Evolutionary conservation across 2,113 vertebrate species (phyloP).

Genomic region (Struthio camelus): DNA sequence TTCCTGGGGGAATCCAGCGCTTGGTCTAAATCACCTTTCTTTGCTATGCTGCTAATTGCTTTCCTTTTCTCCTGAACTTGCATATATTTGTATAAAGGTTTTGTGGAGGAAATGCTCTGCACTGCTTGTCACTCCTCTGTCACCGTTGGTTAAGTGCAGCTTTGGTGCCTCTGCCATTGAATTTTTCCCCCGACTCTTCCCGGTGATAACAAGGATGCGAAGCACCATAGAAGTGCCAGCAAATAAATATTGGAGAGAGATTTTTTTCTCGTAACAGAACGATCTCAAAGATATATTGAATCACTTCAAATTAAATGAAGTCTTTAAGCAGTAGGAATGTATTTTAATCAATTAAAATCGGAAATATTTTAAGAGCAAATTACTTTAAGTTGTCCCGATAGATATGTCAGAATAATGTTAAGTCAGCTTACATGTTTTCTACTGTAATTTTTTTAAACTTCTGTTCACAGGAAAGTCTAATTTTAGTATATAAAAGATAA

Average conservation of each 20-base stretch:
- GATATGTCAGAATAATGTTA: background rate
- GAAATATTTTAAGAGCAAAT: background rate
- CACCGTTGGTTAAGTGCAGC: fast-evolving
- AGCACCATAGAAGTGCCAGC: too few species aligned
- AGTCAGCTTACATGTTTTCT: background rate
- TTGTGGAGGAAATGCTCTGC: background rate
- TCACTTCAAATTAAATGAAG: background rate
- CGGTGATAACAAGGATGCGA: fast-evolving
- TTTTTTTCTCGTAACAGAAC: background rate
- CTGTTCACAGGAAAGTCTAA: background rate
- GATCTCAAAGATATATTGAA: background rate
- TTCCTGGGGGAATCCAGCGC: background rate
- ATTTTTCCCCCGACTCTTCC: too few species aligned
- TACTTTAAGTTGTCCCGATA: background rate
- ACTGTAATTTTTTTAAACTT: background rate
- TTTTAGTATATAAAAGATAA: slow-evolving; percentile 9
- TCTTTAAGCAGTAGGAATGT: background rate
- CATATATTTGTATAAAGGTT: fast-evolving
- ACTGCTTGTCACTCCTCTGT: fast-evolving
- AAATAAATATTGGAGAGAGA: too few species aligned
- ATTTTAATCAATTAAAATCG: background rate
- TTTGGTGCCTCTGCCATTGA: background rate
- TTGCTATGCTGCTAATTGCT: background rate
- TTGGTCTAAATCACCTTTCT: background rate
- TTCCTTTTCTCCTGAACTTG: background rate